A percentile compares a stretch with the other conserved stretches of the same genome.
Conservation (phyloP, 2,797 vertebrate species). For the Morelia viridis region DNA sequence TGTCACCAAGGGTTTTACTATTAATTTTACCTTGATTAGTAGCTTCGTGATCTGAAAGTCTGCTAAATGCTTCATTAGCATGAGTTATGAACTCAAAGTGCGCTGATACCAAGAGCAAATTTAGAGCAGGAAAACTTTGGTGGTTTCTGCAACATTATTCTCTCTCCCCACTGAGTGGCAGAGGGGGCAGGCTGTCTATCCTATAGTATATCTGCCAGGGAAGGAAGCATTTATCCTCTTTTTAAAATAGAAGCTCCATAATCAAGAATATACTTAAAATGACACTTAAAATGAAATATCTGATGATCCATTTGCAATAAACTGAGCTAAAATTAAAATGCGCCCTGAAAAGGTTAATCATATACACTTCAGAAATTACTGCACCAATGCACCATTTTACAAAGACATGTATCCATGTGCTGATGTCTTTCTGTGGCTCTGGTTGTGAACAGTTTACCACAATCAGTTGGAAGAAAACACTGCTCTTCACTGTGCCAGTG, state of each 20-base stretch:
- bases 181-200: not conserved
- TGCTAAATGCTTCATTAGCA: not conserved
- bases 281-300: not conserved
- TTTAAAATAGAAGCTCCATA: not conserved
- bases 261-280: not conserved
- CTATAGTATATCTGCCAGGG: not conserved
- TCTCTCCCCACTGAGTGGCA: not conserved
- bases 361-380: not conserved
- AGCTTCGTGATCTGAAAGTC: not conserved
- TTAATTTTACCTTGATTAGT: not conserved
- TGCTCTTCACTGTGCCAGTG: not conserved
- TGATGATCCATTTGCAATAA: not conserved
- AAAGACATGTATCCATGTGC: not conserved
- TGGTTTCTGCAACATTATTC: not conserved
- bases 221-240: not conserved
- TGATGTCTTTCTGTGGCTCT: not conserved
- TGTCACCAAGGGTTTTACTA: not conserved
- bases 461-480: not conserved
- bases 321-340: not conserved
- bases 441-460: not conserved
- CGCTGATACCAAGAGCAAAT: not conserved
- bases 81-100: not conserved
- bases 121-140: not conserved
- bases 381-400: not conserved
- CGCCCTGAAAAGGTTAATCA: not conserved